Evolutionary conservation across 2,888 invertebrate species (phyloP).

Genomic region (Xanthia icteritia): DNA sequence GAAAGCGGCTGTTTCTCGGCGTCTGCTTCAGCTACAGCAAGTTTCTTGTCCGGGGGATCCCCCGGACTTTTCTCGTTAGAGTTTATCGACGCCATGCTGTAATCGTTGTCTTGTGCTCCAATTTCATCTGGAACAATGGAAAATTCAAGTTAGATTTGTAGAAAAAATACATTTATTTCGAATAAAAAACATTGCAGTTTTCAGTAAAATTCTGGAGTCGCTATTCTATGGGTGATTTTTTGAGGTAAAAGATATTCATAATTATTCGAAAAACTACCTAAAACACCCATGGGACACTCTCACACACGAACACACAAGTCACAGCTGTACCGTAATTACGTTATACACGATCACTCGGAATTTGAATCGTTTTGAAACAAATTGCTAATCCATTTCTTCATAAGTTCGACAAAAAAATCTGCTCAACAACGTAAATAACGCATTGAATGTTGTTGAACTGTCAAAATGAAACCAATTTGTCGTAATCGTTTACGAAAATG

Average conservation of each 20-base stretch:
- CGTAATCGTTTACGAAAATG: no score
- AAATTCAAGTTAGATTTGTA: neutral
- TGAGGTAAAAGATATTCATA: neutral
- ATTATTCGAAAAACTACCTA: slow-evolving; percentile 10
- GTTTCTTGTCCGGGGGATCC: slow-evolving; percentile 85
- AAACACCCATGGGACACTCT: slow-evolving; percentile 9
- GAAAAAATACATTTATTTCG: neutral
- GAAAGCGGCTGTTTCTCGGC: slow-evolving; percentile 87
- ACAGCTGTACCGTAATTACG: neutral
- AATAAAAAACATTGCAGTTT: neutral
- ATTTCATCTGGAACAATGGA: slow-evolving; percentile 85
- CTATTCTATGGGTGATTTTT: neutral
- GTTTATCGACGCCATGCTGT: slow-evolving; percentile 88
- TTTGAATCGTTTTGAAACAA: no score
- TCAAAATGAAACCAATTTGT: no score
- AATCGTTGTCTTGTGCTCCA: slow-evolving; percentile 81
- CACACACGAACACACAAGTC: slow-evolving; percentile 1
- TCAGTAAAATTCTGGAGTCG: neutral
- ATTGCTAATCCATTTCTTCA: no score
- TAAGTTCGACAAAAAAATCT: no score
- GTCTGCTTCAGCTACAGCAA: slow-evolving; percentile 83
- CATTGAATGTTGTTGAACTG: no score
- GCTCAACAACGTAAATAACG: no score
- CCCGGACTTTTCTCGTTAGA: slow-evolving; percentile 83
- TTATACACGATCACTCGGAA: no score